Base-by-base conservation (phyloP, 2,797 vertebrate species). In the Choloepus didactylus region DNA sequence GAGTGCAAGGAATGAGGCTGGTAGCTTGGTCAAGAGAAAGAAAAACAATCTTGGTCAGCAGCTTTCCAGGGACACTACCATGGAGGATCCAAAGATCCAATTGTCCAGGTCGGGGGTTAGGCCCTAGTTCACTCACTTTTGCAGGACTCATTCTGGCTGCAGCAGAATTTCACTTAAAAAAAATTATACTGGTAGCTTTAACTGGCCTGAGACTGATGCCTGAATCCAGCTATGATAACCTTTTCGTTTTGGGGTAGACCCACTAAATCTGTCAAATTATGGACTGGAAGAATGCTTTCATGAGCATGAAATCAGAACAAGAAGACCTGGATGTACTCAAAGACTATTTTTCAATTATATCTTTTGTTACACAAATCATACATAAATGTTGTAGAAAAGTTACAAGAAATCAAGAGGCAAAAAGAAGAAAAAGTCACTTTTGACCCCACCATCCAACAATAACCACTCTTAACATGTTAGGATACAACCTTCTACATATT, bases 351-450 rank as follows among this genome's bases (percentile, higher is more conserved):
- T 83, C 66, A 72, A 84, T 84, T 88, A 64, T n/a, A 70, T 31
- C 90, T 41, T 93, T 89, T 87, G 38, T 80, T 84, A 62, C 3
- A 80, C 23, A 90, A 86, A 29, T 79, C 44, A 90, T 35, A 29
- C 4, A 8, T 56, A 72, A 73, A 44, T 73, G 62, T 89, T 31
- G 0, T 41, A 70, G 44, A 95, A 69, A 87, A 69, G 62, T 49
- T n/a, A 46, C 59, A 66, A 80, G 29, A 51, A 60, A 81, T 60
- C 21, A 82, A 85, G 69, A 87, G 51, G 8, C 44, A 67, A 19
- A 91, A 94, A 75, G 46, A 46, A 76, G 51, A 87, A 70, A 82
- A 64, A 70, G 38, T 19, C 12, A 64, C 18, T 93, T 84, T 96
- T 27, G 89, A 84, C 9, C 2, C 12, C 16, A 60, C 9, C 21